Base-by-base conservation (phyloP, 2,888 invertebrate species). In the Tortrix viridana region DNA sequence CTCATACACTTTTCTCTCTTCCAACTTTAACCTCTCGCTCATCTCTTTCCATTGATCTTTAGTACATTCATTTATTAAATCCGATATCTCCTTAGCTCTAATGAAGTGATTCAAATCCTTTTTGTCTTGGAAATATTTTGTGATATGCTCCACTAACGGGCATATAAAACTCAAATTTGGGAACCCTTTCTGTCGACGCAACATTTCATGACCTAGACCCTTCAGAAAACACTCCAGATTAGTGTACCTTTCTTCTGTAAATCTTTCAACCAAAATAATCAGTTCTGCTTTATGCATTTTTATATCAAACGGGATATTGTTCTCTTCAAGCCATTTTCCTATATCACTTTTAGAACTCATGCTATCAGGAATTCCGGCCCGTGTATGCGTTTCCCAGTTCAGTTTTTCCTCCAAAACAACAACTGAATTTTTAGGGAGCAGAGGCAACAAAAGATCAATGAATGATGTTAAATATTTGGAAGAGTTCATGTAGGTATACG, bases 231-330 rank as follows among this genome's bases (percentile, higher is more conserved):
- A 7, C 5, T 44, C 55, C 14, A 56, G n/a, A 2, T 23, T 38
- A 2, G 5, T 44, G n/a, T 18, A 7, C 23, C 3, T 55, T 4
- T 56, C 44, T 19, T 38, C 4, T n/a, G 61, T 38, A 3, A 62
- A 62, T 6, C n/a, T 62, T 12, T 44, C 18, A 0, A 62, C 50
- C 5, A 62, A 19, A 14, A 19, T 12, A 18, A 62, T 56, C 14
- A 62, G 23, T 37, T 62, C 61, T 7, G 50, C 61, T 62, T 50
- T 62, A 16, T 37, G 32, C 44, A 50, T 62, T 0, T 9, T n/a
- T 9, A 20, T 22, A 26, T 44, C 50, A 50, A 38, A 46, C 2
- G 44, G 50, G 12, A 62, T 18, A 3, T 19, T 23, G 19, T 56
- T 44, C 46, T 4, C 14, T 7, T 44, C 37, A 16, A 62, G 49